Conservation (phyloP, 2,888 invertebrate species). For the Gandaritis pyraliata region DNA sequence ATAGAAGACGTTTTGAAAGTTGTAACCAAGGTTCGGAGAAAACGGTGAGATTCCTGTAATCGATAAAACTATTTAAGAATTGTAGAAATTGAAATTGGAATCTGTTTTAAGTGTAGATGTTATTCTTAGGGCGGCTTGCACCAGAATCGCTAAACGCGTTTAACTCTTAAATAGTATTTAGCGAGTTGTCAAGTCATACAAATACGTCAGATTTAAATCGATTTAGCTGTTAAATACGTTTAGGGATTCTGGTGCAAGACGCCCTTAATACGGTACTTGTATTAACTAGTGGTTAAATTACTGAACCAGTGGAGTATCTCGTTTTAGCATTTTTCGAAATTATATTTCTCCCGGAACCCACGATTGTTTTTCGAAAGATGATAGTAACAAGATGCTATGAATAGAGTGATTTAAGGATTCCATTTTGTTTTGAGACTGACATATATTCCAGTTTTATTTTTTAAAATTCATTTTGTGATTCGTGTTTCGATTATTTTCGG, state of each 20-base stretch:
- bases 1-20: conserved; percentile 56
- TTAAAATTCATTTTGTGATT: conserved; percentile 54
- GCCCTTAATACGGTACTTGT: conserved; percentile 71
- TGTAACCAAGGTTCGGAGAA: conserved; percentile 63
- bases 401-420: conserved; percentile 16
- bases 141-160: too few species aligned
- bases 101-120: conserved; percentile 74
- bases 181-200: too few species aligned
- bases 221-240: too few species aligned
- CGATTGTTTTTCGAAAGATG: conserved; percentile 16
- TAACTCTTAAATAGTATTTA: too few species aligned
- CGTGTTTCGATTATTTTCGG: conserved; percentile 54
- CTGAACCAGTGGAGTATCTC: conserved; percentile 41
- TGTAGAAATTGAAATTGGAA: conserved; percentile 79
- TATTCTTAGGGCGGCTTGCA: too few species aligned
- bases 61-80: conserved; percentile 71
- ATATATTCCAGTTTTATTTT: conserved; percentile 77
- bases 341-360: neutral
- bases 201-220: too few species aligned
- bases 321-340: conserved; percentile 22
- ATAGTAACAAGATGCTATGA: conserved; percentile 11
- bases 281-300: conserved; percentile 76
- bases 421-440: conserved; percentile 79
- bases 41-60: conserved; percentile 84
- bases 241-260: too few species aligned